Base-by-base conservation (phyloP, 2,797 vertebrate species). In the Sylvilagus floridanus region DNA sequence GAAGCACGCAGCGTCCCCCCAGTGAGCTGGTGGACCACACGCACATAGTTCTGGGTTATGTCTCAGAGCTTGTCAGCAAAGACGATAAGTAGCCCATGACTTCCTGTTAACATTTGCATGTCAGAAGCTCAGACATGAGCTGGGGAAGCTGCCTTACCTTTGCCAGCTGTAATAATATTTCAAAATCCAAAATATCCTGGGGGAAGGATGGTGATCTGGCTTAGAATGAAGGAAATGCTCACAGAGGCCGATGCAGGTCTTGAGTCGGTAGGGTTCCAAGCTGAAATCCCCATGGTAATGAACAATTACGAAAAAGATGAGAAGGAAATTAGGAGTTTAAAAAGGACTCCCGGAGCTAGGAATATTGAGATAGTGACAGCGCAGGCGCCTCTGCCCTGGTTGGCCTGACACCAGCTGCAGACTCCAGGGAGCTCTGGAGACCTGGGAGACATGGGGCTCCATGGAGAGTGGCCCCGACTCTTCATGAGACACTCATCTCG, bases 21-120 rank as follows among this genome's bases (percentile, higher is more conserved):
- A 57, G 54, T 11, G 32, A 3, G 0, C 16, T 30, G 7, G 35
- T 3, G 50, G 35, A 8, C 16, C 14, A 2, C 2, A 0, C 8
- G 3, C 10, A 13, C 0, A 0, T 4, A 7, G 0, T 24, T 66
- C 62, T 19, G 17, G 4, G 47, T 21, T 9, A 7, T n/a, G 57
- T 77, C 0, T 57, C 14, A 16, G 42, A 42, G 14, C 14, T 57
- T 16, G 9, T 10, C 84, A 63, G 63, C 22, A 30, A 12, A 24
- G n/a, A 69, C 5, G 2, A 4, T 50, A 26, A 50, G 19, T n/a
- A 0, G 7, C 62, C 69, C 14, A 8, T 32, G 7, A 26, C 42
- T 21, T 42, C 35, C 60, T 2, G 35, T 66, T 63, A 37, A 0
- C 7, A 14, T 28, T 30, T 4, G 47, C 81, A 0, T 3, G 54